Percentiles rank a stretch among this genome's conserved stretches.
These are phyloP conservation scores for Araneus ventricosus DNA, from an alignment of 1,140 invertebrate species.

Conservation along the genomic window DNA sequence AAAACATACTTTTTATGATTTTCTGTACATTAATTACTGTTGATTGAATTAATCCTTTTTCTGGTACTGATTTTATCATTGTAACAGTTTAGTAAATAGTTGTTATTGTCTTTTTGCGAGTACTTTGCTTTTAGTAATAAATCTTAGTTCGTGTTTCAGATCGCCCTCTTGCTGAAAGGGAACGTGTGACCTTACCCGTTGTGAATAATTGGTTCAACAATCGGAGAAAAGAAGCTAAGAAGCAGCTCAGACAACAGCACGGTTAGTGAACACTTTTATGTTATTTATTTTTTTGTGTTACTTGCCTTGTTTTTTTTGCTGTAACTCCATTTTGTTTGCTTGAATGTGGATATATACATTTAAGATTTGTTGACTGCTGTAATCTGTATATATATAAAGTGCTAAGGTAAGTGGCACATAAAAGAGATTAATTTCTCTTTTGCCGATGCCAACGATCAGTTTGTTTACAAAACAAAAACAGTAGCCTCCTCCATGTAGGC, in stretches of 20 bases:
- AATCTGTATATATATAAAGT: too few species aligned
- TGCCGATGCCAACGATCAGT: too few species aligned
- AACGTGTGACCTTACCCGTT: constrained; percentile 79
- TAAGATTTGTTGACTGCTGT: not conserved
- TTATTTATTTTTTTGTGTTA: too few species aligned
- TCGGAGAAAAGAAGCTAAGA: constrained; percentile 80
- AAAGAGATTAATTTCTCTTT: too few species aligned
- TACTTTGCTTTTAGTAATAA: constrained; percentile 37
- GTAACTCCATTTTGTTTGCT: not conserved
- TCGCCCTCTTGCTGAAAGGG: constrained; percentile 78
- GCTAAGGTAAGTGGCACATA: too few species aligned
- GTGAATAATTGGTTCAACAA: constrained; percentile 81
- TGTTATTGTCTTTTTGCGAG: not conserved
- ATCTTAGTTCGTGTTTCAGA: constrained; percentile 76
- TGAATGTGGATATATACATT: not conserved
- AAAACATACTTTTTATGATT: too few species aligned
- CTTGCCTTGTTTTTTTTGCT: not conserved
- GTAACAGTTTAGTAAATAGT: not conserved
- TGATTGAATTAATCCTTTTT: too few species aligned
- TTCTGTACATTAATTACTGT: too few species aligned
- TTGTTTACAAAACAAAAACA: too few species aligned
- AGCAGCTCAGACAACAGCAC: constrained; percentile 77
- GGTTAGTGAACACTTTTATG: constrained; percentile 44
- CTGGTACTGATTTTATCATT: not conserved
- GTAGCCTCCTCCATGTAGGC: too few species aligned